A percentile compares a stretch with the other conserved stretches of the same genome.
phyloP scores from a whole-genome alignment of 2,888 invertebrate species.

The Drosophila neonasuta region DNA sequence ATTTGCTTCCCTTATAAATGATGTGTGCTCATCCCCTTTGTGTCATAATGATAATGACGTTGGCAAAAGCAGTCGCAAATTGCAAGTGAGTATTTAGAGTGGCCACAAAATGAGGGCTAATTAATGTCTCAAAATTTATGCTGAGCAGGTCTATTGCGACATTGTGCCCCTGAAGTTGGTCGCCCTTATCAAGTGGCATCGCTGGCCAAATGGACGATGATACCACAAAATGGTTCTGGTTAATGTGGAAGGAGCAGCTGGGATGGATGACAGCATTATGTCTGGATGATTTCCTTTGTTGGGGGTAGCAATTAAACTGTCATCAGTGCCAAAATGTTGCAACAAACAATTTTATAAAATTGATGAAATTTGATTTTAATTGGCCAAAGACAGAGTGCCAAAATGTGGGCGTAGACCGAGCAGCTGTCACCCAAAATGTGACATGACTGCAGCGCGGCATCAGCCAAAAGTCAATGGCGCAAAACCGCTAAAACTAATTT shows the following conservation, averaged over 20 bases:
- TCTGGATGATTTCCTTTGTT: constrained; percentile 8
- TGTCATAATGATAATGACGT: constrained; percentile 43
- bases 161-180: constrained; percentile 27
- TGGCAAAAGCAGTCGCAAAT: constrained; percentile 19
- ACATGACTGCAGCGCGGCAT: constrained; percentile 17
- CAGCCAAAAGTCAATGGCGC: constrained; percentile 4
- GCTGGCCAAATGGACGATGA: constrained; percentile 37
- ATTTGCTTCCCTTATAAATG: background rate
- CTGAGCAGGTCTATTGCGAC: constrained; percentile 28
- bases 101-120: constrained; percentile 61
- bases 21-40: background rate
- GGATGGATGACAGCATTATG: constrained; percentile 37
- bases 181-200: constrained; percentile 49
- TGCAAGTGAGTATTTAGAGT: constrained; percentile 35
- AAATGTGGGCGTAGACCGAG: constrained; percentile 48
- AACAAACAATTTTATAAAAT: constrained; percentile 50
- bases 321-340: constrained; percentile 63
- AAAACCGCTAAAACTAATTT: constrained; percentile 74
- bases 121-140: constrained; percentile 61
- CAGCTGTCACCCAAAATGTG: constrained; percentile 60
- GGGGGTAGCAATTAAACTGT: constrained; percentile 68
- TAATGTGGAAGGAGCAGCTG: constrained; percentile 72
- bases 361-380: constrained; percentile 74
- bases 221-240: constrained; percentile 43
- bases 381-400: constrained; percentile 62